Evolutionary conservation across 2,888 invertebrate genomes (phyloP).

Genomic region (Escarpia spicata): DNA sequence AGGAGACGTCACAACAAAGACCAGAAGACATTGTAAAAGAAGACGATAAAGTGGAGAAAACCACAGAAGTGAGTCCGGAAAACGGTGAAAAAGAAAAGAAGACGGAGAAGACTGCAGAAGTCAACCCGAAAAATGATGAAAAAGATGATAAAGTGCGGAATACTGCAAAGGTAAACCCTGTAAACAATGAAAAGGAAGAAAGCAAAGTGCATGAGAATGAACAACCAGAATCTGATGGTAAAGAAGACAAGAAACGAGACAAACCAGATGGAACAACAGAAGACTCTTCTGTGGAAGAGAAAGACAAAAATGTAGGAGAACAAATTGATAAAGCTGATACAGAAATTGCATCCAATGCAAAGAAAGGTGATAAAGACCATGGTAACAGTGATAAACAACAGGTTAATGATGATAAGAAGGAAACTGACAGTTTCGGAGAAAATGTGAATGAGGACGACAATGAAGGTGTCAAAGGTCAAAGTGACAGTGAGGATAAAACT

Average conservation of each 20-base stretch:
- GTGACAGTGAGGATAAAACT: neutral
- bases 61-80: neutral
- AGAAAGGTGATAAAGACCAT: neutral
- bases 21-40: too few relatives aligned
- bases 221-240: neutral
- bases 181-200: neutral
- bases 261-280: neutral
- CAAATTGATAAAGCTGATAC: neutral
- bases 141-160: slow-evolving; percentile 22
- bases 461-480: neutral
- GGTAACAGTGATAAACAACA: neutral
- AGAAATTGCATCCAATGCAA: neutral
- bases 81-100: neutral
- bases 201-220: neutral
- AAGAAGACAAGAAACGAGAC: neutral
- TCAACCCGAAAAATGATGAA: neutral
- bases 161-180: neutral
- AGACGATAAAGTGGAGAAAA: too few relatives aligned
- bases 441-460: neutral
- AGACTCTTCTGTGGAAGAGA: neutral
- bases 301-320: neutral
- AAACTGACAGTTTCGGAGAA: neutral
- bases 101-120: slow-evolving; percentile 18
- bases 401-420: neutral
- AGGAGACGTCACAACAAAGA: too few relatives aligned